These are phyloP conservation scores for Polia nebulosa DNA, from an alignment of 2,888 invertebrate genomes.

Conservation along the genomic window DNA sequence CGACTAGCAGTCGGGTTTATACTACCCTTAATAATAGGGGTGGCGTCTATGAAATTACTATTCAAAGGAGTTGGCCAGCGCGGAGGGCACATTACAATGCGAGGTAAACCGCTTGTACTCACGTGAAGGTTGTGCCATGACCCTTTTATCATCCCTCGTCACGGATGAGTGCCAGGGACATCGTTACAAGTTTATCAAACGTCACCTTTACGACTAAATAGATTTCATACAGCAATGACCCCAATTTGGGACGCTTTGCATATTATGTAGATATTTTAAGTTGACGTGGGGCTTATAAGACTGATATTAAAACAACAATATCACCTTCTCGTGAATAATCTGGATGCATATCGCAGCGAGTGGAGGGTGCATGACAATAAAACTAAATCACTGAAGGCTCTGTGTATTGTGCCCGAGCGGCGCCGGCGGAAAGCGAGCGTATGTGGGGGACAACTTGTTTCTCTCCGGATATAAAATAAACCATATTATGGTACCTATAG, in stretches of 20 bases:
- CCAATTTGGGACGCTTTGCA: constrained; percentile 61
- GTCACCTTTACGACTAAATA: constrained; percentile 68
- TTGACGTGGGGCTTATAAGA: constrained; percentile 16
- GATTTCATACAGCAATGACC: constrained; percentile 67
- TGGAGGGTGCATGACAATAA: constrained; percentile 90
- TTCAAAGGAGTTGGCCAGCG: constrained; percentile 80
- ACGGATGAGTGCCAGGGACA: constrained; percentile 75
- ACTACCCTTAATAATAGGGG: constrained; percentile 84
- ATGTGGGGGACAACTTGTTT: constrained; percentile 87
- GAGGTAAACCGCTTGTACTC: constrained; percentile 81
- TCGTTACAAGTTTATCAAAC: constrained; percentile 74
- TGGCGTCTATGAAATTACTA: constrained; percentile 83
- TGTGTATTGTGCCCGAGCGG: constrained; percentile 86
- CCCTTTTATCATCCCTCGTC: constrained; percentile 81
- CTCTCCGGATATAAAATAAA: constrained; percentile 86
- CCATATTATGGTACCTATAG: constrained; percentile 74
- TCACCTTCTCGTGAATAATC: constrained; percentile 80
- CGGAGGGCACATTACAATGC: constrained; percentile 79
- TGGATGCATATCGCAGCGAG: constrained; percentile 74
- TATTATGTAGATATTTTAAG: constrained; percentile 39
- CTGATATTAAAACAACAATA: constrained; percentile 66
- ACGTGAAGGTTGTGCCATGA: constrained; percentile 82
- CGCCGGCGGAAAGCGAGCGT: constrained; percentile 90
- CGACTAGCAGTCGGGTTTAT: constrained; percentile 81
- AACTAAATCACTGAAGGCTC: constrained; percentile 88